phyloP scores from a whole-genome alignment of 2,888 invertebrate genomes.

The Spodoptera exigua region DNA sequence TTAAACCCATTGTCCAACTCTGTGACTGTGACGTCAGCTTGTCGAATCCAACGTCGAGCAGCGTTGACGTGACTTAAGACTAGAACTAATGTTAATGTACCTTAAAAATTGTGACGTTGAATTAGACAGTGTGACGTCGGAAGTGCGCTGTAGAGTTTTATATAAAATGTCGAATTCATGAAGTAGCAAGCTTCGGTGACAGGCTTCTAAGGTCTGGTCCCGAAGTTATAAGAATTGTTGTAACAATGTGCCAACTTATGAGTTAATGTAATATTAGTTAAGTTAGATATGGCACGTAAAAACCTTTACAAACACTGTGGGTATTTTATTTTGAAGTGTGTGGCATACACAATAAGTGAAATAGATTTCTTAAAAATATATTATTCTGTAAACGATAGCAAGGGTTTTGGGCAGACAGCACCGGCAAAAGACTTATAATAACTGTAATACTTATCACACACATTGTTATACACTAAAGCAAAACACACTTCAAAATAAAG shows the following conservation, averaged over 20 bases:
- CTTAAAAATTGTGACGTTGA: constrained; percentile 8
- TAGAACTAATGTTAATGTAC: constrained; percentile 5
- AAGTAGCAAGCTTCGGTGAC: constrained; percentile 34
- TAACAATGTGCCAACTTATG: constrained; percentile 65
- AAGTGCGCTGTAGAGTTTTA: constrained; percentile 27
- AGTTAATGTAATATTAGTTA: constrained; percentile 51
- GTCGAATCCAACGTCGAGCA: constrained; percentile 20
- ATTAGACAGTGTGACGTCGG: constrained; percentile 28
- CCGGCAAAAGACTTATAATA: no score
- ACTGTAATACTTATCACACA: no score
- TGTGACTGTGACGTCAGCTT: constrained; percentile 33
- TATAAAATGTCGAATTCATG: constrained; percentile 38
- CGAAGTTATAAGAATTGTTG: constrained; percentile 53
- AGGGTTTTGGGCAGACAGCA: no score
- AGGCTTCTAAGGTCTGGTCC: constrained; percentile 45
- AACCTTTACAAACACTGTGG: constrained; percentile 49
- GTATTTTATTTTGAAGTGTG: constrained; percentile 55
- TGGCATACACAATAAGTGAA: background rate
- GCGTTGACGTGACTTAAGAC: constrained; percentile 14
- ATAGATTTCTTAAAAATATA: no score
- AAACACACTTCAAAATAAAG: constrained; percentile 47
- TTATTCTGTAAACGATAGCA: no score
- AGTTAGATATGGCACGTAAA: constrained; percentile 61
- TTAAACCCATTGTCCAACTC: constrained; percentile 37
- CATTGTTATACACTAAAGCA: no score